Percentiles rank a stretch among this genome's conserved stretches.
phyloP scores from a whole-genome alignment of 2,888 invertebrate genomes.

The Andrena flavipes region DNA sequence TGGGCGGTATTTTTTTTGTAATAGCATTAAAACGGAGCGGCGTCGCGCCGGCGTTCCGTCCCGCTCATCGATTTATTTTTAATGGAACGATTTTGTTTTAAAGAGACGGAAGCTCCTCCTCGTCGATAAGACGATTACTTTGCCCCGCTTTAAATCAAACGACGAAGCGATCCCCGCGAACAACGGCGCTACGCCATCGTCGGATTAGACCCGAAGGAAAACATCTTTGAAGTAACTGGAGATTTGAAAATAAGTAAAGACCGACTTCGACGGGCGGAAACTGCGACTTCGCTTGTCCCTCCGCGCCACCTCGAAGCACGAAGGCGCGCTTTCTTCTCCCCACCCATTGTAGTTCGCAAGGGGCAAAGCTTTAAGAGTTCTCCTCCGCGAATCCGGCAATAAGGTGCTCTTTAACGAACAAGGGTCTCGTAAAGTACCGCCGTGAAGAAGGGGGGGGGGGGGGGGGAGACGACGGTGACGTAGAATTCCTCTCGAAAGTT shows the following conservation, averaged over 20 bases:
- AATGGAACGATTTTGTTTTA: conserved; percentile 44
- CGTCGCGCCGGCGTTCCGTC: conserved; percentile 1
- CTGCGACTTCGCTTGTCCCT: conserved; percentile 7
- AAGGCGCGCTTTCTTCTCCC: conserved; percentile 21
- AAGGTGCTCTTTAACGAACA: conserved; percentile 62
- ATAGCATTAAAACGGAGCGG: conserved; percentile 20
- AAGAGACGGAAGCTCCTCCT: conserved; percentile 28
- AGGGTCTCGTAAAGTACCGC: conserved; percentile 54
- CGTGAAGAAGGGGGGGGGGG: not conserved
- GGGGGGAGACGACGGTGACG: conserved; percentile 9
- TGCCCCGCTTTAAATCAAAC: conserved; percentile 54
- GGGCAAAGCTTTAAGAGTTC: conserved; percentile 36
- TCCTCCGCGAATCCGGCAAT: conserved; percentile 55
- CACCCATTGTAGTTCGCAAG: conserved; percentile 30
- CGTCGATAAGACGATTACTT: conserved; percentile 57
- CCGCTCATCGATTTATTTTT: conserved; percentile 49
- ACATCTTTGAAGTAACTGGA: conserved; percentile 45
- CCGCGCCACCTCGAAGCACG: not conserved
- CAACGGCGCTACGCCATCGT: conserved; percentile 17
- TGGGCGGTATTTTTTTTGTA: conserved; percentile 33
- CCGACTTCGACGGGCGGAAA: not conserved
- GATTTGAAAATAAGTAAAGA: conserved; percentile 46
- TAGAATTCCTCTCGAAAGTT: conserved; percentile 48
- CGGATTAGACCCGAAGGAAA: conserved; percentile 52
- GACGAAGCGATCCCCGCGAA: conserved; percentile 30